Base-by-base conservation (phyloP, 2,888 invertebrate genomes). In the Phaonia tiefii region DNA sequence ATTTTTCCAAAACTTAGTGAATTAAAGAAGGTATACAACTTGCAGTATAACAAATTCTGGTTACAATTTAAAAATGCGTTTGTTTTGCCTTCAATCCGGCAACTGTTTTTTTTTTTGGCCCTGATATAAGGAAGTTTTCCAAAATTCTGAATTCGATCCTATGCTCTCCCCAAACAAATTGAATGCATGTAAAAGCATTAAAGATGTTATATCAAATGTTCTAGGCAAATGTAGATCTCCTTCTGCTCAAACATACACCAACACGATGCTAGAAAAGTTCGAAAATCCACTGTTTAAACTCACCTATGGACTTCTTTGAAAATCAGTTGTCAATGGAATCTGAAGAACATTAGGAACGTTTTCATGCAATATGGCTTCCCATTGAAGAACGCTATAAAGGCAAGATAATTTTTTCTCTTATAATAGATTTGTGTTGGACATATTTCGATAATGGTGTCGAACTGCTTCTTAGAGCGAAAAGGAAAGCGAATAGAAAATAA, bases 151-250 rank as follows among this genome's bases (percentile, higher is more conserved):
- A 11, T 44, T 44, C 11, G 10, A 44, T 44, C 13, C 11, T 8
- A 44, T 13, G 4, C 42, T 44, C 42, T 44, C 42, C 13, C 13
- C 42, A 44, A 44, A 44, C 5, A 13, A 44, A 44, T 11, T 44
- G 42, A 44, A 5, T 44, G 42, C 31, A 31, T 31, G 42, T 2
- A 44, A 44, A 44, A 8, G 42, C 42, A 44, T 44, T 44, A 44
- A 44, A 4, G 42, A 44, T 13, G 42, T 44, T 44, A 44, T 44
- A 44, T 44, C 42, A 44, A 44, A 44, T 44, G 42, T 44, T 44
- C 42, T 44, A 8, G 42, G 42, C 42, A 44, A 44, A 8, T 44
- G 42, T 44, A 5, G 42, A 44, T 44, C 42, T 44, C 42, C n/a
- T 44, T 44, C 42, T 8, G 42, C 42, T 44, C 42, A 44, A 44